Evolutionary conservation across 1,140 invertebrate species (phyloP), one percentile per base, ranked within the genome.

Genomic region (Drosophila navojoa): DNA sequence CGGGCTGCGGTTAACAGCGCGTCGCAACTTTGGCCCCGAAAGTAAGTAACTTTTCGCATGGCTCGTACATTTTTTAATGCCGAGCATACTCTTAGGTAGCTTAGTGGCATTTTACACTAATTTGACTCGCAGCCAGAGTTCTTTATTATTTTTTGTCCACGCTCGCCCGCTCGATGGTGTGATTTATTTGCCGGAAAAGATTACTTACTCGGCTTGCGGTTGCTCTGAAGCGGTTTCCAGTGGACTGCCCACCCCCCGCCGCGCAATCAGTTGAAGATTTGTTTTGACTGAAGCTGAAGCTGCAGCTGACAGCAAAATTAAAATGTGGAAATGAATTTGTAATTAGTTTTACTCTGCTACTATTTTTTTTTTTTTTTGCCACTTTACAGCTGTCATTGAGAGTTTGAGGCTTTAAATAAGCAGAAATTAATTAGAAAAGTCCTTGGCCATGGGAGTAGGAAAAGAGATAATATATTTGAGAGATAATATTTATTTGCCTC

Each of bases 171-270:
- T 71, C 89, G 71, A 91, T 91, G 85, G 87, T 91, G 89, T 90
- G 89, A 90, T 90, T 90, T 90, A 90, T 89, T 89, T 90, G 89
- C 80, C 89, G 89, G 89, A 90, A 90, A 90, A 90, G 89, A 90
- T 90, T 90, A 90, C 84, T 89, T 90, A 84, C 84, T 84, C 73
- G 69, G 53, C 77, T 64, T 64, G 81, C 25, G 71, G 84, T 71
- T 89, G 29, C 53, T 67, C 64, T 60, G 79, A 58, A 22, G 47
- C 32, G 47, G 27, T 52, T 64, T 71, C 58, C 62, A 55, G 22
- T 52, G 35, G n/a, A 49, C 4, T 71, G 60, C 19, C 7, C 16
- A 7, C 16, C 7, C 42, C 0, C n/a, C 15, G 42, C 15, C 10
- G 10, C n/a, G 3, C 29, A 13, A 19, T 1, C 44, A 54, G 38